Conservation (phyloP, 2,888 invertebrate species). For the Pseudococcus viburni region DNA sequence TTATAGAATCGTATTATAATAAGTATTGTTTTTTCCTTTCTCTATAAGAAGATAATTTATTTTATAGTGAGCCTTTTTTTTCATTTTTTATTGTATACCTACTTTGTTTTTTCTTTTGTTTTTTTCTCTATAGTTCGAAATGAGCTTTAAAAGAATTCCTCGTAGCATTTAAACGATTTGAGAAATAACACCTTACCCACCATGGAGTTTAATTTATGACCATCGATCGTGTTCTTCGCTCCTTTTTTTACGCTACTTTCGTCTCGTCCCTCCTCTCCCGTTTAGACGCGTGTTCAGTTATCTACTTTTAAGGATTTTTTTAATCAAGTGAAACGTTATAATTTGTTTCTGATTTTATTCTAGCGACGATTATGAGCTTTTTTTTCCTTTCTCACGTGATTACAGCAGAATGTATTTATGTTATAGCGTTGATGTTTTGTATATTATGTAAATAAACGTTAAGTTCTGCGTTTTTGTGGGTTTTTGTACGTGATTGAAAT, state of each 20-base stretch:
- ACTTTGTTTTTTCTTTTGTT: neutral
- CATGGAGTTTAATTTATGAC: neutral
- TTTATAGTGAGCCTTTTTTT: slow-evolving; percentile 13
- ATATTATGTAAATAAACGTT: slow-evolving; percentile 63
- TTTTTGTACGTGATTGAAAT: too few relatives aligned
- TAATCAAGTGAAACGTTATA: neutral
- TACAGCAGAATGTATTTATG: slow-evolving; percentile 48
- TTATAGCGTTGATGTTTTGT: neutral
- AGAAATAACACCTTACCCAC: neutral
- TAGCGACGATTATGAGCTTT: slow-evolving; percentile 57
- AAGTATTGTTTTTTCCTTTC: slow-evolving; percentile 1
- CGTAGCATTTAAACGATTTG: neutral
- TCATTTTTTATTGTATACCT: neutral
- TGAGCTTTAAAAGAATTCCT: neutral
- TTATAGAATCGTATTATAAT: neutral
- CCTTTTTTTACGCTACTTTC: neutral
- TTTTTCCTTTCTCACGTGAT: slow-evolving; percentile 40
- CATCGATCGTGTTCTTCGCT: neutral
- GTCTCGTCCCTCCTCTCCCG: neutral
- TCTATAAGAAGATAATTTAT: neutral
- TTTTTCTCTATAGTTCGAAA: neutral
- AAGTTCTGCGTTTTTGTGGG: slow-evolving; percentile 75
- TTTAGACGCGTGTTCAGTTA: slow-evolving; percentile 31
- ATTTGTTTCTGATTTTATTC: slow-evolving; percentile 48
- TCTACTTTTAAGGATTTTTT: slow-evolving; percentile 19